Evolutionary conservation across 2,888 invertebrate species (phyloP).

Genomic region (Nudaria mundana): DNA sequence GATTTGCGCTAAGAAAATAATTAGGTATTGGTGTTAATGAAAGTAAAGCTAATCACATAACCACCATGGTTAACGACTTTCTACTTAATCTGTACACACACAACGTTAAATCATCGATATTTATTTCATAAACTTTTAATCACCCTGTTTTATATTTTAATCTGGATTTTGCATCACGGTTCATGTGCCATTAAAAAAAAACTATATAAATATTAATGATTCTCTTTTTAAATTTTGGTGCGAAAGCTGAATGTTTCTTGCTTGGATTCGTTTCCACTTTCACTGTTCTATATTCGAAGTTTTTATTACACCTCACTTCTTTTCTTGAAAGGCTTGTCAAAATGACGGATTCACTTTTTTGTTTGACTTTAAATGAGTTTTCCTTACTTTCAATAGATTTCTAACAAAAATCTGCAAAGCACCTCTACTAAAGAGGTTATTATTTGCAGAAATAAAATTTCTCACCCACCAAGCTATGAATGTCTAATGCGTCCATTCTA

Average conservation of each 20-base stretch:
- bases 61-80: slow-evolving; percentile 3
- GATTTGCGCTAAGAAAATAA: slow-evolving; percentile 2
- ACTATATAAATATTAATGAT: too few species aligned
- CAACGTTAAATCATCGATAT: neutral
- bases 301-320: slow-evolving; percentile 16
- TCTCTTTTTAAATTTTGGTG: slow-evolving; percentile 46
- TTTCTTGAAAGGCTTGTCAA: slow-evolving; percentile 21
- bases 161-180: slow-evolving; percentile 15
- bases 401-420: too few species aligned
- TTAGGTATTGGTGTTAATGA: slow-evolving; percentile 3
- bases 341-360: slow-evolving; percentile 3
- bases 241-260: slow-evolving; percentile 43
- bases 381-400: too few species aligned
- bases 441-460: too few species aligned
- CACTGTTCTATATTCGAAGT: slow-evolving; percentile 33
- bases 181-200: slow-evolving; percentile 20
- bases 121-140: neutral
- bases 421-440: too few species aligned
- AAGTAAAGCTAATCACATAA: slow-evolving; percentile 1
- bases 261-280: slow-evolving; percentile 47
- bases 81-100: slow-evolving; percentile 1
- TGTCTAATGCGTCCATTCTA: too few species aligned
- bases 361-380: neutral
- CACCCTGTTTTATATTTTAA: neutral
- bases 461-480: too few species aligned